Percentiles rank a stretch among this genome's conserved stretches.
phyloP scores from a whole-genome alignment of 2,797 vertebrate genomes.

The Arnoldichthys spilopterus region DNA sequence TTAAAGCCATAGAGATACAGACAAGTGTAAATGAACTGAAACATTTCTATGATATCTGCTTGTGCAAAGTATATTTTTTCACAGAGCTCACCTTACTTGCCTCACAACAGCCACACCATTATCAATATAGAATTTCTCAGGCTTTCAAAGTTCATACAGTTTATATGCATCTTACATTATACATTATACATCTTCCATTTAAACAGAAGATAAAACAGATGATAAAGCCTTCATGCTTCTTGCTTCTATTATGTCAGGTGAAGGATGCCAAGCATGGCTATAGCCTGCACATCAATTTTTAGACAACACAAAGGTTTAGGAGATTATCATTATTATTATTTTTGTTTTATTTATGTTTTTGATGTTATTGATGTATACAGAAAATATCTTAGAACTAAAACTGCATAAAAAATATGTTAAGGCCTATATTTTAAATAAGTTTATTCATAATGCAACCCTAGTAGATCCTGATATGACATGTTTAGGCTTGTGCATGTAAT shows the following conservation, averaged over 20 bases:
- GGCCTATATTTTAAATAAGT: not conserved
- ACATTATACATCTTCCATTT: not conserved
- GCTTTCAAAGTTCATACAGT: not conserved
- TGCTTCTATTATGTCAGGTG: constrained; percentile 20
- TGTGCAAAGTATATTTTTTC: not conserved
- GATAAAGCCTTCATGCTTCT: not conserved
- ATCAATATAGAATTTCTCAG: not conserved
- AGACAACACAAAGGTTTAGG: constrained; percentile 28
- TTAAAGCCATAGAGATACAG: constrained; percentile 41
- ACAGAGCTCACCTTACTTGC: not conserved
- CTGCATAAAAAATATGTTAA: not conserved
- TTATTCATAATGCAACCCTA: not conserved
- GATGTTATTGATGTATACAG: no score
- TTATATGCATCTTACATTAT: no score
- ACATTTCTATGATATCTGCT: not conserved
- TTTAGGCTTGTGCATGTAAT: no score
- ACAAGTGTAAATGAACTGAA: not conserved
- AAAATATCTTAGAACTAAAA: no score
- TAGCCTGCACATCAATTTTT: constrained; percentile 36
- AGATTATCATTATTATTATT: not conserved
- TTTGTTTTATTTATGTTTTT: no score
- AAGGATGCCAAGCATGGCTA: not conserved
- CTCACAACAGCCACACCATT: not conserved
- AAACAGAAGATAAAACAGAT: not conserved
- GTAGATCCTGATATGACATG: no score